Evolutionary conservation across 1,140 invertebrate genomes (phyloP), one percentile per base, ranked within the genome.

Genomic region (Magallana ariakensis): DNA sequence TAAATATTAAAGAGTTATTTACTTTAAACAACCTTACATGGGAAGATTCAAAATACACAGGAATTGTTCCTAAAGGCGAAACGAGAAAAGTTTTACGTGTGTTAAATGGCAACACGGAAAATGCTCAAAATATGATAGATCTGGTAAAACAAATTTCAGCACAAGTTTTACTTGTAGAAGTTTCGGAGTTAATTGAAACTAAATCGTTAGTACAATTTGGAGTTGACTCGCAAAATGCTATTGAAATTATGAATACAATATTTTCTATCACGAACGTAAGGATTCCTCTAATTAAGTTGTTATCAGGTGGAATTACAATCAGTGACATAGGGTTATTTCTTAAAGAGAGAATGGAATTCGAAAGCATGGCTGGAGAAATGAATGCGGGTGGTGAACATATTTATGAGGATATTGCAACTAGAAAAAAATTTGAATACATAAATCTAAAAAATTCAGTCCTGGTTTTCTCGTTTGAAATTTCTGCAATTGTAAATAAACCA

Each of bases 201-300:
- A 75, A 85, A 11, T 46, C 26, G 9, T 19, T 87, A 9, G 9
- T 60, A 7, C 56, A 80, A 0, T 58, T 88, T 19, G 89, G 89
- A 3, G 56, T 90, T 9, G 89, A 90, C 55, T 90, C 89, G 1
- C 86, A 88, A 86, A 70, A 84, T 60, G 57, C 85, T 8, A 90
- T 87, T 26, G 84, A 87, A 55, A 80, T 90, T n/a, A 57, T 84
- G 3, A 88, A 86, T 13, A 22, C 22, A 56, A 58, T 88, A 1
- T 53, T 75, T 54, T 81, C 82, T 8, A 9, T 58, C 16, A 83
- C 81, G 15, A 55, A 53, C 5, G 55, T 56, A 9, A 83, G 80
- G 22, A 80, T 88, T 19, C 84, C 84, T 26, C 16, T 85, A 10
- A 16, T 88, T 8, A 13, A 16, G 1, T 15, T 88, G 10, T 13